These are phyloP conservation scores for Bembecia ichneumoniformis DNA, from an alignment of 2,888 invertebrate species.

Conservation along the genomic window DNA sequence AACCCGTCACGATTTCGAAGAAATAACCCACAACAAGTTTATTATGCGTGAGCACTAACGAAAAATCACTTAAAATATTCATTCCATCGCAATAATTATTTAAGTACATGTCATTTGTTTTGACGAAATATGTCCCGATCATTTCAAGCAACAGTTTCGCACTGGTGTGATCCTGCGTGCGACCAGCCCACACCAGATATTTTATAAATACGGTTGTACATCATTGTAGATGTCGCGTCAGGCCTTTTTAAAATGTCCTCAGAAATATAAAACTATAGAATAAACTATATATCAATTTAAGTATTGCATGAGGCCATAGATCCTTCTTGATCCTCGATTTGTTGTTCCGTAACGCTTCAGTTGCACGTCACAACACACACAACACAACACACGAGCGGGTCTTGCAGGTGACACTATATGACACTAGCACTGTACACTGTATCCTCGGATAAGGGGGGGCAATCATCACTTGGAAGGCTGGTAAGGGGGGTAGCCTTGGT, in stretches of 20 bases:
- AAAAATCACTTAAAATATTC: constrained; percentile 37
- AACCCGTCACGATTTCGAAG: constrained; percentile 20
- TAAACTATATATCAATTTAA: too few relatives aligned
- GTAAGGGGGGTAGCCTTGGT: constrained; percentile 60
- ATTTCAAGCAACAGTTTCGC: too few relatives aligned
- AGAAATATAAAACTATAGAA: too few relatives aligned
- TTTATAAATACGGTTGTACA: not conserved
- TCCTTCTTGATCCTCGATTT: too few relatives aligned
- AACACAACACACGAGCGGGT: not conserved
- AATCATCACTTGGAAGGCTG: constrained; percentile 63
- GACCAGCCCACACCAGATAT: too few relatives aligned
- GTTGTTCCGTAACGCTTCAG: not conserved
- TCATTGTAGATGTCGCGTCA: too few relatives aligned
- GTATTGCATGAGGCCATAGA: too few relatives aligned
- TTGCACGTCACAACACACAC: not conserved
- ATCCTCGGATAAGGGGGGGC: constrained; percentile 8
- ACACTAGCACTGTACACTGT: constrained; percentile 3
- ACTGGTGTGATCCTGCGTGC: too few relatives aligned
- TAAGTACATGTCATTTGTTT: too few relatives aligned
- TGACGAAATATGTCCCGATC: too few relatives aligned
- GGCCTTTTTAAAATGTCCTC: too few relatives aligned
- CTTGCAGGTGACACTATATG: constrained; percentile 1
- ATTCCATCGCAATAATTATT: too few relatives aligned
- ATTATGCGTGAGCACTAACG: constrained; percentile 29
- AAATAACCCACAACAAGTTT: constrained; percentile 32